Evolutionary conservation across 2,888 invertebrate species (phyloP), one percentile per base, ranked within the genome.

Genomic region (Cheilosia vernalis): DNA sequence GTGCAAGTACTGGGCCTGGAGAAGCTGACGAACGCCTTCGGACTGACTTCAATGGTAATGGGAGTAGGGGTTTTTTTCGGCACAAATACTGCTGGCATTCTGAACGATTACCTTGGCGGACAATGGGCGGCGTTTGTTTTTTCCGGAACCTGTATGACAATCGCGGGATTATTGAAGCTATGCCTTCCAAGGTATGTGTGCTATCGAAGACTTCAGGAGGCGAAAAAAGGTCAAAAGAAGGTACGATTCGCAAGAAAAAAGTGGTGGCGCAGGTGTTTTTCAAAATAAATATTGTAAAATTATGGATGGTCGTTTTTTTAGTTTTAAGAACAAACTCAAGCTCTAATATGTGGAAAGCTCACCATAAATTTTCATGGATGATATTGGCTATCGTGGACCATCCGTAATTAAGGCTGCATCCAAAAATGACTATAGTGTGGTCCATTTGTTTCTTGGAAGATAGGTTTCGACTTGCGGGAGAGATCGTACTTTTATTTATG

Each of bases 1-100:
- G 96, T 96, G 7, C 96, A 96, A 88, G 92, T 96, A 19, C 90
- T 97, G 69, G 96, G 97, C 0, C 92, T 97, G 87, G 95, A 96
- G 84, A 95, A 95, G 89, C 91, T 97, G 81, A 96, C 96, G 17
- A 97, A 96, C 90, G 95, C 96, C 27, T 96, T 96, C 90, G 97
- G 97, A 19, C 91, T 97, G 33, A 92, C 95, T 13, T 93, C 96
- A 58, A 92, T 97, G 88, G 95, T 96, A 89, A 96, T 96, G 93
- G 96, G 96, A 4, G 89, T 95, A 56, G 96, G 95, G 1, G 95
- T 95, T 0, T 93, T 95, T 10, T 91, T 95, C 51, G 96, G 96
- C 60, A 89, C 93, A 19, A 92, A 92, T 3, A 15, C 92, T n/a
- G 92, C 91, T 21, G 92, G 92, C 2, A 1, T 88, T 21, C n/a